Evolutionary conservation across 2,113 vertebrate species (phyloP).

Genomic region (Emydura subglobosa): DNA sequence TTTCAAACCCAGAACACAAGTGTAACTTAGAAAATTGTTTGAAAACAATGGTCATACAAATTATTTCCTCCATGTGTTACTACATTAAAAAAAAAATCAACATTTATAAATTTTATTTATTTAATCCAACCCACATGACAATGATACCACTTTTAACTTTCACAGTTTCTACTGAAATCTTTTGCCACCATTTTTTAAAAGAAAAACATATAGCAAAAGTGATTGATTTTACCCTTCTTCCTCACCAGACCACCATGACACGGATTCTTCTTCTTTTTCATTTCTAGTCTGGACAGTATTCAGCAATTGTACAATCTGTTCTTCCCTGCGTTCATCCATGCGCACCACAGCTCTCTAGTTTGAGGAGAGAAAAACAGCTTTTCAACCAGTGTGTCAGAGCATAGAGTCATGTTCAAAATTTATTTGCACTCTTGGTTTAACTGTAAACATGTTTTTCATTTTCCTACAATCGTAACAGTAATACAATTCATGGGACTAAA

Average conservation of each 20-base stretch:
- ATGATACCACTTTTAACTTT: fast-evolving
- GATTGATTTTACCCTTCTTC: slow-evolving; percentile 78
- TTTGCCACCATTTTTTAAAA: not conserved
- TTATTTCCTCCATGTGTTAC: fast-evolving
- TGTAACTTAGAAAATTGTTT: not conserved
- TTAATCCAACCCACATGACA: not conserved
- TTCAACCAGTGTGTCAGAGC: not conserved
- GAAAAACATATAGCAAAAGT: fast-evolving
- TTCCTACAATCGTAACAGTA: fast-evolving
- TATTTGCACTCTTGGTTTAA: not conserved
- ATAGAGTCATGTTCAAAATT: not conserved
- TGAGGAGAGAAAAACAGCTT: not conserved
- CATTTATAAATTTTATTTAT: fast-evolving
- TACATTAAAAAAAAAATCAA: fast-evolving
- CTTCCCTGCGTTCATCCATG: slow-evolving; percentile 94
- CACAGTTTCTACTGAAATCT: not conserved
- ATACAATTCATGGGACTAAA: not conserved
- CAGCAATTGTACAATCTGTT: slow-evolving; percentile 92
- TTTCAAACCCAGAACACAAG: not conserved
- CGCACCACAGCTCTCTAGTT: slow-evolving; percentile 91
- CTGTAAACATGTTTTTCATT: fast-evolving
- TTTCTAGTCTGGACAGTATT: slow-evolving; percentile 85
- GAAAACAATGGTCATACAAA: fast-evolving
- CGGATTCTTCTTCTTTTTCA: slow-evolving; percentile 79
- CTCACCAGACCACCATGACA: slow-evolving; percentile 85